Evolutionary conservation across 2,113 vertebrate genomes (phyloP).

Genomic region (Periophthalmus modestus): DNA sequence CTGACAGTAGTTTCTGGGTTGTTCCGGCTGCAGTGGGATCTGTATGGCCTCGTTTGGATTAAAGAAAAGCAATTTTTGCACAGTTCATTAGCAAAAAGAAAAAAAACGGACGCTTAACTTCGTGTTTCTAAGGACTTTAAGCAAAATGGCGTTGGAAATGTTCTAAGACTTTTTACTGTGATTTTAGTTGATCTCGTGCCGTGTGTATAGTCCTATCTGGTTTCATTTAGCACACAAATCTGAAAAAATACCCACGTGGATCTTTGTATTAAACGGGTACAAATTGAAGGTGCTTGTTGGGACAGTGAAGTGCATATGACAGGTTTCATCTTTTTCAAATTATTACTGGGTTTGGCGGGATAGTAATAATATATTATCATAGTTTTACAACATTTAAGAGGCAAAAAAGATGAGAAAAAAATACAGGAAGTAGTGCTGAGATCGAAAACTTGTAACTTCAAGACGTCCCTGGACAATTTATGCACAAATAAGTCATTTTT

Average conservation of each 20-base stretch:
- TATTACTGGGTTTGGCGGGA: too few relatives aligned
- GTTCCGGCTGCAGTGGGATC: background rate
- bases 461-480: too few relatives aligned
- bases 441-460: too few relatives aligned
- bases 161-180: conserved; percentile 54
- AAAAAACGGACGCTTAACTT: conserved; percentile 20
- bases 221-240: conserved; percentile 48
- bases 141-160: conserved; percentile 26
- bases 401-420: too few relatives aligned
- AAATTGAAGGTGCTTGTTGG: conserved; percentile 50
- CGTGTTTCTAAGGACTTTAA: conserved; percentile 40
- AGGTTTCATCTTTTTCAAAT: too few relatives aligned
- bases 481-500: too few relatives aligned
- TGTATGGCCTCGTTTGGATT: conserved; percentile 33
- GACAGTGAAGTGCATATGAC: background rate
- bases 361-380: too few relatives aligned
- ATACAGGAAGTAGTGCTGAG: too few relatives aligned
- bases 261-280: conserved; percentile 45
- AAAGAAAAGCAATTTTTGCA: conserved; percentile 67
- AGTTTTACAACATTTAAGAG: too few relatives aligned
- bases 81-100: conserved; percentile 43
- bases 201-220: conserved; percentile 61
- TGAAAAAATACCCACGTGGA: conserved; percentile 33
- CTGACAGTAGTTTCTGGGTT: too few relatives aligned
- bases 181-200: conserved; percentile 61